Evolutionary conservation across 2,797 vertebrate species (phyloP).

Genomic region (Tauraco hartlaubi): DNA sequence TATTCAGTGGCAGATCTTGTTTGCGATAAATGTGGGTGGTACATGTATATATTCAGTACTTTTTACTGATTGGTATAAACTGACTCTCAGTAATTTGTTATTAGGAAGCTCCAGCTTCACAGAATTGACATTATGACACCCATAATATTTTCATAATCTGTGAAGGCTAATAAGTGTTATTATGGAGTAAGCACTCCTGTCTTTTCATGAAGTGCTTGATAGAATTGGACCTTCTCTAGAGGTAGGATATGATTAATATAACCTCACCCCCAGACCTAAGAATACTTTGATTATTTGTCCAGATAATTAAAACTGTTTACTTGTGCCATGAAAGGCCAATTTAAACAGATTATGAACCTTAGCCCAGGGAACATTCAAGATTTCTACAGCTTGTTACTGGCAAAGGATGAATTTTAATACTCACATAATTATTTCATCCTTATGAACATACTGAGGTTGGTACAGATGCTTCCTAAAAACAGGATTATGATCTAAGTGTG

Average conservation of each 20-base stretch:
- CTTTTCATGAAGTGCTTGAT: slow-evolving; percentile 15
- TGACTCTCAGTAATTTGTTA: neutral
- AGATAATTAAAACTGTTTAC: slow-evolving; percentile 66
- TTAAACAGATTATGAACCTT: slow-evolving; percentile 67
- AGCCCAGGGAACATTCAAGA: slow-evolving; percentile 48
- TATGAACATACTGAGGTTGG: slow-evolving; percentile 11
- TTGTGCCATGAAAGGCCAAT: slow-evolving; percentile 43
- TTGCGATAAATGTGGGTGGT: neutral
- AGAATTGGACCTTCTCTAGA: slow-evolving; percentile 37
- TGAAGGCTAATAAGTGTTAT: slow-evolving; percentile 23
- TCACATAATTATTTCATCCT: slow-evolving; percentile 56
- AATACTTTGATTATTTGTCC: slow-evolving; percentile 53
- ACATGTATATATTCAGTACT: neutral
- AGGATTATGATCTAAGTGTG: slow-evolving; percentile 8
- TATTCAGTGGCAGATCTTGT: neutral
- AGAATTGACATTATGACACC: slow-evolving; percentile 3
- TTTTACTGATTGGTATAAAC: neutral
- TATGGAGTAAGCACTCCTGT: neutral
- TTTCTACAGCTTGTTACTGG: slow-evolving; percentile 41
- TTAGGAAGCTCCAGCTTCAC: slow-evolving; percentile 2
- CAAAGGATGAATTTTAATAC: slow-evolving; percentile 57
- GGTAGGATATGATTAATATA: slow-evolving; percentile 46
- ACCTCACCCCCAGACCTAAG: slow-evolving; percentile 8
- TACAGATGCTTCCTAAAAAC: slow-evolving; percentile 31
- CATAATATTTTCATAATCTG: slow-evolving; percentile 44